phyloP scores from a whole-genome alignment of 2,888 invertebrate species.

The Coenonympha arcania region DNA sequence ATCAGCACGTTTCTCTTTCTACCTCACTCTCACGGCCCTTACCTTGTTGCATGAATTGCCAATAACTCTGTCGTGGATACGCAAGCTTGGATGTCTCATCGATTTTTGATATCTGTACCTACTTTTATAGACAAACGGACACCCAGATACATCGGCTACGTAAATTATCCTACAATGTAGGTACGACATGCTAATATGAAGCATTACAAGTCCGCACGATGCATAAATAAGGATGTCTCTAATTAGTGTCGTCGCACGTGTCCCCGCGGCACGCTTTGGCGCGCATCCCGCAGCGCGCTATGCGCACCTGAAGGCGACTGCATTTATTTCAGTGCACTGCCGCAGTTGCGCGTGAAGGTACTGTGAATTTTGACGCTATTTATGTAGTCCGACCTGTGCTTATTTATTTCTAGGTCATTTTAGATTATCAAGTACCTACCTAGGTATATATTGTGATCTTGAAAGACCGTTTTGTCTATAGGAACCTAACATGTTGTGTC shows the following conservation, averaged over 20 bases:
- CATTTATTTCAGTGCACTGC: constrained; percentile 42
- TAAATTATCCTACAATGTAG: background rate
- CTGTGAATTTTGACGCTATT: constrained; percentile 16
- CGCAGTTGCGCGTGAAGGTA: constrained; percentile 13
- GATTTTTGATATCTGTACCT: no score
- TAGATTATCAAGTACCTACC: no score
- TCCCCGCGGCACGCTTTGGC: constrained; percentile 41
- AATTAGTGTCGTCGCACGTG: constrained; percentile 26
- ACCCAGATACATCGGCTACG: background rate
- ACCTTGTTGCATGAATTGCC: no score
- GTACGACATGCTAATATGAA: background rate
- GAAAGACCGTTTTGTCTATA: no score
- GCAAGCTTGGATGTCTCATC: no score
- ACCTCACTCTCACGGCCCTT: no score
- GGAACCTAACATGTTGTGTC: no score
- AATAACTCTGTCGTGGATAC: no score
- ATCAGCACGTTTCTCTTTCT: no score
- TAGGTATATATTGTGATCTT: no score
- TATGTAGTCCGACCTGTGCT: no score
- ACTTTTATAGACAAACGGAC: no score
- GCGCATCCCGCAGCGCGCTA: constrained; percentile 37
- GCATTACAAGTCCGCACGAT: background rate
- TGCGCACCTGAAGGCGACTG: constrained; percentile 42
- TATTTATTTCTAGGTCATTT: constrained; percentile 18
- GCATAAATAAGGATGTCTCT: constrained; percentile 23